Conservation (phyloP, 2,113 vertebrate genomes). For the Protobothrops mucrosquamatus region DNA sequence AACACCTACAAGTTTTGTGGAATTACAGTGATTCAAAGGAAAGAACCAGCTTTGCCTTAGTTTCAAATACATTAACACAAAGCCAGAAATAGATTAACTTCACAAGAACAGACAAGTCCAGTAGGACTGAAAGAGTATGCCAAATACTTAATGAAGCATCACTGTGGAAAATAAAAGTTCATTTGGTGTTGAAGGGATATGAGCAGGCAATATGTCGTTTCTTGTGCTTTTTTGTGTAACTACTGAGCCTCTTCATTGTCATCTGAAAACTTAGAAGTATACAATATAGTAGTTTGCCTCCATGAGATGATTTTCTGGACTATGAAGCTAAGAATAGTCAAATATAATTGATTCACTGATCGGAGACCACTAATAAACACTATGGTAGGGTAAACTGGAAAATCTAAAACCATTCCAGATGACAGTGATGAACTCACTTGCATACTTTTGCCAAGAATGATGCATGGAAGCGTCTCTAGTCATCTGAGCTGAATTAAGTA, state of each 20-base stretch:
- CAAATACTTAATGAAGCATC: neutral
- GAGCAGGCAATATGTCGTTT: neutral
- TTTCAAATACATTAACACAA: neutral
- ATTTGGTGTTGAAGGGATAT: neutral
- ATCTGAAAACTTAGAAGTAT: neutral
- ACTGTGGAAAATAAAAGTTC: neutral
- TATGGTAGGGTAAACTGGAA: neutral
- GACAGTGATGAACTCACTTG: neutral
- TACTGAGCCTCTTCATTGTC: neutral
- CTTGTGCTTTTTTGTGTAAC: neutral
- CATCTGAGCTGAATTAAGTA: neutral
- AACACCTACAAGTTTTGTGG: neutral
- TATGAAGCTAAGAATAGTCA: neutral
- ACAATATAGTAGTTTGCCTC: neutral
- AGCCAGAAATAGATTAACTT: neutral
- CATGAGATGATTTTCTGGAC: neutral
- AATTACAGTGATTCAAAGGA: neutral
- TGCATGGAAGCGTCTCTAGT: neutral
- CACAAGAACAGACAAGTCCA: neutral
- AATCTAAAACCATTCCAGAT: neutral
- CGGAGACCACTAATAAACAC: neutral
- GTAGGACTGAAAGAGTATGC: neutral
- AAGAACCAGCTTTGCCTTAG: neutral
- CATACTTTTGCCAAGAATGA: neutral
- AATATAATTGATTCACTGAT: neutral